A percentile compares a stretch with the other conserved stretches of the same genome.
phyloP scores from a whole-genome alignment of 2,113 vertebrate species.

The Brevimyrus niger region DNA sequence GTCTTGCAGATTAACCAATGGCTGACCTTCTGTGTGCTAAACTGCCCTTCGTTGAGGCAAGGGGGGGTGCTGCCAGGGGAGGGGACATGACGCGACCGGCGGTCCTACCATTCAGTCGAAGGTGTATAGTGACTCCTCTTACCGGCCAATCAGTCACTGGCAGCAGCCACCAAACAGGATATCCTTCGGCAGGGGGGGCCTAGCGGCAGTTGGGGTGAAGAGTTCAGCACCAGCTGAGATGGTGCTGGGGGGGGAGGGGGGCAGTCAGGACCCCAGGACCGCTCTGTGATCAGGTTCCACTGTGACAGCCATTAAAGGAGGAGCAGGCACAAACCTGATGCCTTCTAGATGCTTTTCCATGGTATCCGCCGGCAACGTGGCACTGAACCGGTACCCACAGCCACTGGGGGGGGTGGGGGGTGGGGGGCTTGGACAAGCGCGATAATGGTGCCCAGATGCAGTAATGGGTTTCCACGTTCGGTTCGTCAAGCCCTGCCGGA shows the following conservation, averaged over 20 bases:
- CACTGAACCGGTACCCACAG: not conserved
- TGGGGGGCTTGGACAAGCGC: not conserved
- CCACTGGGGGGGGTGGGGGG: not conserved
- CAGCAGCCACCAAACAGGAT: slow-evolving; percentile 40
- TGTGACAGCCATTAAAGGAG: not conserved
- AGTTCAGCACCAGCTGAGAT: slow-evolving; percentile 42
- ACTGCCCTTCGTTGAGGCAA: slow-evolving; percentile 1
- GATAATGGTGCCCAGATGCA: slow-evolving; percentile 28
- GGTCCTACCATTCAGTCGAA: not conserved
- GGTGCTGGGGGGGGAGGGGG: not conserved
- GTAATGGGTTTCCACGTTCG: slow-evolving; percentile 52
- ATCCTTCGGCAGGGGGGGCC: slow-evolving; percentile 43
- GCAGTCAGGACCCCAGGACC: not conserved
- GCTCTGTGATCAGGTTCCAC: not conserved
- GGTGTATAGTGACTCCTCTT: slow-evolving; percentile 24
- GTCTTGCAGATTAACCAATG: slow-evolving; percentile 34
- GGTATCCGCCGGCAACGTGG: not conserved
- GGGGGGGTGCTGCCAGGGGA: slow-evolving; percentile 5
- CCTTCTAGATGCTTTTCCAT: not conserved
- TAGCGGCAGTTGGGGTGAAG: slow-evolving; percentile 43
- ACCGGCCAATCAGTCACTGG: slow-evolving; percentile 44
- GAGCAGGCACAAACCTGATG: not conserved
- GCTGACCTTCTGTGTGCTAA: slow-evolving; percentile 32
- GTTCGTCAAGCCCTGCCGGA: slow-evolving; percentile 39
- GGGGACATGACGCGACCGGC: slow-evolving; percentile 19